Evolutionary conservation across 2,888 invertebrate genomes (phyloP).

Genomic region (Tetropium fuscum): DNA sequence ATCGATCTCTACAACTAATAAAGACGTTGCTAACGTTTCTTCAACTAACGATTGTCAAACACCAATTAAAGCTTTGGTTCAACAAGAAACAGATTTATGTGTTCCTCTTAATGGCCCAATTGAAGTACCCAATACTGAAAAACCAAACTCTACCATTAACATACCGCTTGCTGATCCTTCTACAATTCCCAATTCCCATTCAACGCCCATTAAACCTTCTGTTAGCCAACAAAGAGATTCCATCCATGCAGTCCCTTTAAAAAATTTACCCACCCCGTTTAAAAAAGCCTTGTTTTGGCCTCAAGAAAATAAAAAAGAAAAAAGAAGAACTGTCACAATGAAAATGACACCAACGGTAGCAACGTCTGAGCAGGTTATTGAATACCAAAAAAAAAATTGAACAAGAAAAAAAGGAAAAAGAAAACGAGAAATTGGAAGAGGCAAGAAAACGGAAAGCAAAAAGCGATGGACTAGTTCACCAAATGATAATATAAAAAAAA

Average conservation of each 20-base stretch:
- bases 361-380: background rate
- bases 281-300: too few relatives aligned
- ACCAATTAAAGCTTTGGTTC: too few relatives aligned
- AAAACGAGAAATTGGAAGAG: background rate
- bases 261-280: too few relatives aligned
- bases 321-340: background rate
- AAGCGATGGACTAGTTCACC: background rate
- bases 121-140: background rate
- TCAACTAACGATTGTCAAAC: too few relatives aligned
- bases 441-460: background rate
- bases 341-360: background rate
- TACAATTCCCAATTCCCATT: background rate
- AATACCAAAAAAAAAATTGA: slow-evolving; percentile 1
- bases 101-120: too few relatives aligned
- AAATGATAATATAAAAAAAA: background rate
- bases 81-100: too few relatives aligned
- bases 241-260: too few relatives aligned
- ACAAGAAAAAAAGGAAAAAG: background rate
- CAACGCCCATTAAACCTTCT: background rate
- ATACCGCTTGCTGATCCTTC: background rate
- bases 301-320: background rate
- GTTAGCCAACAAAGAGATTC: too few relatives aligned
- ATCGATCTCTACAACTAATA: too few relatives aligned
- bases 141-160: background rate
- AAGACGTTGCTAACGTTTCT: too few relatives aligned